Percentiles rank a stretch among this genome's conserved stretches.
These are phyloP conservation scores for Pontoporia blainvillei DNA, from an alignment of 2,113 vertebrate genomes.

Conservation along the genomic window DNA sequence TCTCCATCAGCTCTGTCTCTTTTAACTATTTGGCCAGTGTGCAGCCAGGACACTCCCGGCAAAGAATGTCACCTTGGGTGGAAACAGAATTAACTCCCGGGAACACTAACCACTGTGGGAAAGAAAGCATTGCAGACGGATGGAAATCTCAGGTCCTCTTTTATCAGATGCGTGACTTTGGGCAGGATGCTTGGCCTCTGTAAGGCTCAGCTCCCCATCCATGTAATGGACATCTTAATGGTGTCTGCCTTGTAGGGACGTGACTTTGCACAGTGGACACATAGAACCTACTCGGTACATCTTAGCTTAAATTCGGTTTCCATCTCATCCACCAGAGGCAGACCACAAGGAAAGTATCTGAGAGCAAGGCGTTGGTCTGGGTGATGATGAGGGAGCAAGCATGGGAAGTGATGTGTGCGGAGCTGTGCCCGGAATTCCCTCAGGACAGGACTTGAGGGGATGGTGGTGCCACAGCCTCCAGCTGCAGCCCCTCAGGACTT, in stretches of 20 bases:
- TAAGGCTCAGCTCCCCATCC: background rate
- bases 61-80: background rate
- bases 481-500: background rate
- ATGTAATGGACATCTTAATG: background rate
- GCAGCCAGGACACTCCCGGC: background rate
- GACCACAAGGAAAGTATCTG: background rate
- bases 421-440: background rate
- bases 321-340: no score
- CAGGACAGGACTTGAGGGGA: background rate
- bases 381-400: fast-evolving
- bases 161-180: background rate
- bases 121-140: background rate
- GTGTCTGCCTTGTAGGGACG: background rate
- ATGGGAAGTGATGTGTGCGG: fast-evolving
- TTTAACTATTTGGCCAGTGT: background rate
- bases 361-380: background rate
- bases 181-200: background rate
- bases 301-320: background rate
- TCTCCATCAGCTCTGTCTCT: background rate
- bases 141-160: background rate
- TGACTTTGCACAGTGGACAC: background rate
- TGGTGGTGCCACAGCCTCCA: fast-evolving
- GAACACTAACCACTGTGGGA: background rate
- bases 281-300: background rate
- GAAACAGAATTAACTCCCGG: background rate